Evolutionary conservation across 2,113 vertebrate genomes (phyloP).

Genomic region (Variabilichromis moorii): DNA sequence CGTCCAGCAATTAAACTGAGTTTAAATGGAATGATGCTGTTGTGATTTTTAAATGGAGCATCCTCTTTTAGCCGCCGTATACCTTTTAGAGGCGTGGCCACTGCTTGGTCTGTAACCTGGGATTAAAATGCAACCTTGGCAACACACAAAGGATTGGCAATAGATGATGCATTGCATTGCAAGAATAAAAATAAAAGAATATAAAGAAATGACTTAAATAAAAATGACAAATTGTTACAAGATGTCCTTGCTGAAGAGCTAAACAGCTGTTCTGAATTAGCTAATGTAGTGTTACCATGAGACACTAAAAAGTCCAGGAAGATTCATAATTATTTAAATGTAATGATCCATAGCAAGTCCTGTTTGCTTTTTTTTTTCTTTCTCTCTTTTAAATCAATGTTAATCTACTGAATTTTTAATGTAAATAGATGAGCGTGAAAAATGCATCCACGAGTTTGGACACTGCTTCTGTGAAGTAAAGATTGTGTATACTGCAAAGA

Average conservation of each 20-base stretch:
- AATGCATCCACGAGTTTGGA: not conserved
- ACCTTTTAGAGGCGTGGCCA: not conserved
- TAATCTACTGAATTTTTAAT: slow-evolving; percentile 30
- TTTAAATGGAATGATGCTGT: slow-evolving; percentile 62
- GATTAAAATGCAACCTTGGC: not conserved
- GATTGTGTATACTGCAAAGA: not conserved
- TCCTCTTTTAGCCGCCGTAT: slow-evolving; percentile 7
- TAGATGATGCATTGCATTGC: not conserved
- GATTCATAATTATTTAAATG: not conserved
- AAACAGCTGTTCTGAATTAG: not conserved
- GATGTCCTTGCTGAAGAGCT: not conserved
- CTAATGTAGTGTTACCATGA: not conserved
- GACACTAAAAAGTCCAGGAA: not conserved
- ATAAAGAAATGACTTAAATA: not conserved
- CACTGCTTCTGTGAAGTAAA: not conserved
- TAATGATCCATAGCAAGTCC: not conserved
- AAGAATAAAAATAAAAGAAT: not conserved
- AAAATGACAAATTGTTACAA: not conserved
- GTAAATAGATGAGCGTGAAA: slow-evolving; percentile 22
- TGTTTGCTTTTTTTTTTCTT: not conserved
- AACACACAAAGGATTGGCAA: not conserved
- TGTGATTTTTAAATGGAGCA: slow-evolving; percentile 56
- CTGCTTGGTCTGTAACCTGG: not conserved
- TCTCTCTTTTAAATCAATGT: not conserved
- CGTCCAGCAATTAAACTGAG: slow-evolving; percentile 58